phyloP scores from a whole-genome alignment of 2,888 invertebrate genomes.

The Orthosia cruda region DNA sequence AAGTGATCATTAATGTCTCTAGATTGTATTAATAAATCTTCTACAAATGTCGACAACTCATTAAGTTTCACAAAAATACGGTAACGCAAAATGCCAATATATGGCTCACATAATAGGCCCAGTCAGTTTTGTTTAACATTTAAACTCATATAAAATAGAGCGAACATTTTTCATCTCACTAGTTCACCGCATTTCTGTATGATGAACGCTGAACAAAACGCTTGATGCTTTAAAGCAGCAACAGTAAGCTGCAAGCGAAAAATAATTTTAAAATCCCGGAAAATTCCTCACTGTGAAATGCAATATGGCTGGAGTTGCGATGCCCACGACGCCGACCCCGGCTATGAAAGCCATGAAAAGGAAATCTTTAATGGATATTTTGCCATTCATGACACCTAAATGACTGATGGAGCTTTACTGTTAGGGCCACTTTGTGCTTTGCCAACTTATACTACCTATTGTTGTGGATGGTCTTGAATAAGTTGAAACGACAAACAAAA shows the following conservation, averaged over 20 bases:
- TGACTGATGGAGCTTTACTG: slow-evolving; percentile 77
- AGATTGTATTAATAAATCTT: slow-evolving; percentile 25
- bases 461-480: slow-evolving; percentile 52
- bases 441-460: slow-evolving; percentile 53
- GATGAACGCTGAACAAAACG: slow-evolving; percentile 68
- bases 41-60: slow-evolving; percentile 17
- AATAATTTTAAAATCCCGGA: slow-evolving; percentile 68
- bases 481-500: slow-evolving; percentile 48
- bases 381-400: slow-evolving; percentile 74
- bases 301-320: slow-evolving; percentile 71
- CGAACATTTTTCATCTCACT: slow-evolving; percentile 67
- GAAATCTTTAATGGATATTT: slow-evolving; percentile 82
- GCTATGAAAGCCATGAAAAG: slow-evolving; percentile 78
- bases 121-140: slow-evolving; percentile 39
- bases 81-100: slow-evolving; percentile 13
- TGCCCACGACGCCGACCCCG: slow-evolving; percentile 54
- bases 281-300: slow-evolving; percentile 71
- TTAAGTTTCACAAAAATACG: slow-evolving; percentile 5
- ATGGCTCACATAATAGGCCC: slow-evolving; percentile 24
- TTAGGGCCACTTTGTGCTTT: slow-evolving; percentile 58
- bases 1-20: slow-evolving; percentile 2
- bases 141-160: slow-evolving; percentile 52
- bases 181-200: slow-evolving; percentile 54
- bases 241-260: slow-evolving; percentile 62
- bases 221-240: slow-evolving; percentile 60